Percentiles rank a stretch among this genome's conserved stretches.
Conservation (phyloP, 2,797 vertebrate species). For the Orestias chungarensis region DNA sequence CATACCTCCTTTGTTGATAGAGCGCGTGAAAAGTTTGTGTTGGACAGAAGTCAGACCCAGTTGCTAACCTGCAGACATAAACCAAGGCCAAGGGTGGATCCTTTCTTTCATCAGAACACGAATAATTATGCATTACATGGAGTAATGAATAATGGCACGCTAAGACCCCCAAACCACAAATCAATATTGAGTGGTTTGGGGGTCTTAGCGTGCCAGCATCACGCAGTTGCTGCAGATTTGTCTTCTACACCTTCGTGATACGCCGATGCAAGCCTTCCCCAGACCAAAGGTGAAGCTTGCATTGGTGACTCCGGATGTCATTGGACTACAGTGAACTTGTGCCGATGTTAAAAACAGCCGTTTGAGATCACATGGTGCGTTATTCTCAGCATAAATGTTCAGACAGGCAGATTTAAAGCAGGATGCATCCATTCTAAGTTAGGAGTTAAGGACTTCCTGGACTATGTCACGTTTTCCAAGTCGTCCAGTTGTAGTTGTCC, state of each 20-base stretch:
- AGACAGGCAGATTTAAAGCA: not conserved
- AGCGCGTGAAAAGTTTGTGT: constrained; percentile 6
- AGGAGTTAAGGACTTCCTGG: too few species aligned
- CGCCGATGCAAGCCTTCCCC: not conserved
- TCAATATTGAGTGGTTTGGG: not conserved
- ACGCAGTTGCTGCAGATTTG: not conserved
- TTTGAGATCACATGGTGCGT: not conserved
- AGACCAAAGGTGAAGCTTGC: not conserved
- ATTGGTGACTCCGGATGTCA: not conserved
- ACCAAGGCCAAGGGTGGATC: not conserved
- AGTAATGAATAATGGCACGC: too few species aligned
- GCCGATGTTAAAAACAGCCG: not conserved
- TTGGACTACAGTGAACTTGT: not conserved
- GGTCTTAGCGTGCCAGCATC: not conserved
- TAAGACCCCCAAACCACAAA: too few species aligned
- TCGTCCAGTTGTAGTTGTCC: not conserved
- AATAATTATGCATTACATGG: not conserved
- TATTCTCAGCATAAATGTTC: not conserved
- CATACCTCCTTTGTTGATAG: not conserved
- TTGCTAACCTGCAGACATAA: constrained; percentile 24
- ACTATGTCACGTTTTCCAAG: too few species aligned
- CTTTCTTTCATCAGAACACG: not conserved
- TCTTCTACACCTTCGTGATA: not conserved
- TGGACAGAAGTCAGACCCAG: constrained; percentile 29
- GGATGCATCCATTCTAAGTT: not conserved